phyloP scores from a whole-genome alignment of 2,888 invertebrate species.

The Dasysyrphus albostriatus region DNA sequence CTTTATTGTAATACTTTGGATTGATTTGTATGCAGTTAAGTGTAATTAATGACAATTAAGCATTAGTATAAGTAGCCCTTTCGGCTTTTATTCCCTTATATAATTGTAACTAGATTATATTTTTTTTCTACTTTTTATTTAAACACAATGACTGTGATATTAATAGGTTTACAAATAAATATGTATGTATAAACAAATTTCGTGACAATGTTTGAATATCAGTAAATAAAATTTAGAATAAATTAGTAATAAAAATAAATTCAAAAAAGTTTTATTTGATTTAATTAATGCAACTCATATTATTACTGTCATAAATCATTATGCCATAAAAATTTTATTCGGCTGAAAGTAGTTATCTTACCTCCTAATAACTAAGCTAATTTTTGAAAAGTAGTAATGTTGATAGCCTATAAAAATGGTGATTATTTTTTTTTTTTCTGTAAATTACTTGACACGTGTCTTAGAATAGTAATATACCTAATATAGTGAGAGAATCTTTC shows the following conservation, averaged over 20 bases:
- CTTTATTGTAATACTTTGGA: conserved; percentile 25
- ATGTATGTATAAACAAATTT: conserved; percentile 38
- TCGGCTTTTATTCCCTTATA: neutral
- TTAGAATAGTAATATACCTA: no score
- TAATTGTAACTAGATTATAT: conserved; percentile 42
- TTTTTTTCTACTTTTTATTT: conserved; percentile 35
- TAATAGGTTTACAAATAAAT: conserved; percentile 60
- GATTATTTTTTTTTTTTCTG: no score
- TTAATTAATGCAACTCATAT: neutral
- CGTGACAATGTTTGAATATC: conserved; percentile 58
- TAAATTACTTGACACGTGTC: no score
- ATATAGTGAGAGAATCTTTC: no score
- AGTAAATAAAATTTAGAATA: conserved; percentile 48
- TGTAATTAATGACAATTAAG: conserved; percentile 21
- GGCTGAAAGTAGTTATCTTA: no score
- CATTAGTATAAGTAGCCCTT: neutral
- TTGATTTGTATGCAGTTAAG: neutral
- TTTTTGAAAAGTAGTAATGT: no score
- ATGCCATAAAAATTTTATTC: no score
- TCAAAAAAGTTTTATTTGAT: neutral
- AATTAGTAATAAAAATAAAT: conserved; percentile 41
- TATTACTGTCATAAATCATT: neutral
- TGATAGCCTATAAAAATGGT: no score
- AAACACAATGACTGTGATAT: conserved; percentile 74
- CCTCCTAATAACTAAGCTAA: no score